Conservation (phyloP, 2,797 vertebrate species). For the Hydrolagus colliei region DNA sequence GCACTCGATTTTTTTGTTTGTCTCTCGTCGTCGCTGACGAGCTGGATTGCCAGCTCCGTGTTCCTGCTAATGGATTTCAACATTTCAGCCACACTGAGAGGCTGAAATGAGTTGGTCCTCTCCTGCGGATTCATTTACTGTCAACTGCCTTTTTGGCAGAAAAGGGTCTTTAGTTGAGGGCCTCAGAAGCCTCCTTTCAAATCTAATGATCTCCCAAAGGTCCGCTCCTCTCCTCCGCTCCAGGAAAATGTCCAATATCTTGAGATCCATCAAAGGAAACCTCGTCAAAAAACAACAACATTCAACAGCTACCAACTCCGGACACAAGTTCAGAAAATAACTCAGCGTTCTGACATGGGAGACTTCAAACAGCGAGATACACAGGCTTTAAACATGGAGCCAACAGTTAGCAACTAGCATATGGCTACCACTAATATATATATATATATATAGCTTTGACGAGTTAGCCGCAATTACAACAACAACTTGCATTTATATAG, state of each 20-base stretch:
- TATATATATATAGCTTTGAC: too few relatives aligned
- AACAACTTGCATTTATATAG: too few relatives aligned
- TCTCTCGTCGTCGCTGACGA: neutral
- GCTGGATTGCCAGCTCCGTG: neutral
- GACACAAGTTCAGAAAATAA: neutral
- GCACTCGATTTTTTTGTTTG: neutral
- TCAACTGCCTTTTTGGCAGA: neutral
- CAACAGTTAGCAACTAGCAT: too few relatives aligned
- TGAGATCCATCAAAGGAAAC: neutral
- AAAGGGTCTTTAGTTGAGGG: neutral
- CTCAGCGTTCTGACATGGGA: neutral
- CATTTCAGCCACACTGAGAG: neutral
- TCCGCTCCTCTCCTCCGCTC: neutral
- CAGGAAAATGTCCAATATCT: neutral
- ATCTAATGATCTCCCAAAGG: neutral
- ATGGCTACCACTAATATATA: too few relatives aligned
- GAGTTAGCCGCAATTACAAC: too few relatives aligned
- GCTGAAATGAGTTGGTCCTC: neutral
- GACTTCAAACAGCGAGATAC: too few relatives aligned
- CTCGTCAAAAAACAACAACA: neutral
- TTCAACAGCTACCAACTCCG: neutral
- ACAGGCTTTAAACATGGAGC: too few relatives aligned
- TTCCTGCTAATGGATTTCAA: constrained; percentile 19
- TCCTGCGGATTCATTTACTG: constrained; percentile 27
- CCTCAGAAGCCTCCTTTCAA: neutral